Evolutionary conservation across 2,888 invertebrate genomes (phyloP), one percentile per base, ranked within the genome.

Genomic region (Macrosoma leucophasiata): DNA sequence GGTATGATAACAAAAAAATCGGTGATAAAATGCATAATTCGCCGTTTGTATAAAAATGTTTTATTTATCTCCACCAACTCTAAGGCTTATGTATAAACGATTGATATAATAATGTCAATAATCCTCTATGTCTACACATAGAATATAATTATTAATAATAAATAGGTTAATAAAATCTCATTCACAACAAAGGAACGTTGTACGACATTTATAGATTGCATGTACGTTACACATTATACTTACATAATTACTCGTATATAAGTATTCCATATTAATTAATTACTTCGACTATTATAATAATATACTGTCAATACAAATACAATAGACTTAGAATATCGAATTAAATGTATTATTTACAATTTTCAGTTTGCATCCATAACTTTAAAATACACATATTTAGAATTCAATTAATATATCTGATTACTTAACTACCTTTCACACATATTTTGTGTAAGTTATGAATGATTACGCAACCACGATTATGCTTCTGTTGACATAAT

Each of bases 171-270:
- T 73, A 76, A 63, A 72, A 78, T 69, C 64, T 54, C 62, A 63
- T 66, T 62, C 58, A 65, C 63, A 69, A 70, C 67, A 75, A 71
- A 79, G 75, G 70, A 81, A 81, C 70, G 67, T 70, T 69, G 42
- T 61, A 78, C 77, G 63, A 79, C 78, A 82, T 56, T 52, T 55
- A 59, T 62, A 63, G 56, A 66, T 54, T 55, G 58, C 48, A 59
- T 60, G 54, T 62, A 62, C 57, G 59, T 56, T 55, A 59, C 18
- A 24, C 29, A 34, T 24, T 23, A 21, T 22, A 24, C 22, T 28
- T 24, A 34, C 28, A 29, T 34, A 28, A 55, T 56, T 55, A 60
- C 47, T 65, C 63, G 58, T 69, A 69, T 62, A 64, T 61, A 57
- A 55, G 55, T 32, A 50, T 53, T 12, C 33, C 27, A 12, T 27